Evolutionary conservation across 1,140 invertebrate species (phyloP).

Genomic region (Periplaneta americana): DNA sequence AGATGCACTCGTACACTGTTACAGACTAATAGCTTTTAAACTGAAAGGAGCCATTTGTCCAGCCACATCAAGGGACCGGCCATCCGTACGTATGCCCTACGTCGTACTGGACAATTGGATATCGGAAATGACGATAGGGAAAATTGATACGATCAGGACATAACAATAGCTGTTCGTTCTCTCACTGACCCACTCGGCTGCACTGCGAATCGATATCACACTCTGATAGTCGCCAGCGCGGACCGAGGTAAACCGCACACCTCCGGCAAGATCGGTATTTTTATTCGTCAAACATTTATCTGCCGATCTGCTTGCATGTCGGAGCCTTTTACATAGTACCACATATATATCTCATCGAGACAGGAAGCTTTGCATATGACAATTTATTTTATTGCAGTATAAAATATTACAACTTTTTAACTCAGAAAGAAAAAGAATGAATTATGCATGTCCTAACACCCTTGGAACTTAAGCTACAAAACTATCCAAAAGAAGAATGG

Average conservation of each 20-base stretch:
- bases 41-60: not conserved
- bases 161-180: not conserved
- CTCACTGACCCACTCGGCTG: not conserved
- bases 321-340: too few species aligned
- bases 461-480: too few species aligned
- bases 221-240: not conserved
- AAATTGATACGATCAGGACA: not conserved
- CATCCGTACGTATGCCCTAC: not conserved
- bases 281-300: too few species aligned
- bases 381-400: too few species aligned
- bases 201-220: not conserved
- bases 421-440: too few species aligned
- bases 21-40: not conserved
- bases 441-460: too few species aligned
- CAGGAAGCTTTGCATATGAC: too few species aligned
- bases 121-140: not conserved
- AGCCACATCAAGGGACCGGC: not conserved
- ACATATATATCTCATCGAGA: too few species aligned
- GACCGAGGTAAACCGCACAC: not conserved
- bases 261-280: not conserved
- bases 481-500: too few species aligned
- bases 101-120: not conserved
- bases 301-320: too few species aligned
- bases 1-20: not conserved
- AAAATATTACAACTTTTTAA: too few species aligned